These are phyloP conservation scores for Gambelia wislizenii DNA, from an alignment of 2,797 vertebrate genomes.

Conservation along the genomic window DNA sequence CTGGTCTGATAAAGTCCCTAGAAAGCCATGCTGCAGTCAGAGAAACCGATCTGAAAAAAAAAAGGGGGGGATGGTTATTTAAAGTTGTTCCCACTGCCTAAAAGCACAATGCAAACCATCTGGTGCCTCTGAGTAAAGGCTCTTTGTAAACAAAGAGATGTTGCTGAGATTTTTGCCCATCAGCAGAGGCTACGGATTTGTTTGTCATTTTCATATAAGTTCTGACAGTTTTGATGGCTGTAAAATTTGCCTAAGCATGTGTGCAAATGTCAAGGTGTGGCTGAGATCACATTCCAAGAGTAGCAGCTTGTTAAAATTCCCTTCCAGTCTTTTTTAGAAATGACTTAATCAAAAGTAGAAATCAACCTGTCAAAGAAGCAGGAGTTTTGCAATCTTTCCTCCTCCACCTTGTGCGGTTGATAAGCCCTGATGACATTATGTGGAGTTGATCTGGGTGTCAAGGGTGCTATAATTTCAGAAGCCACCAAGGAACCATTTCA, in stretches of 20 bases:
- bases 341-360: neutral
- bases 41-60: slow-evolving; percentile 44
- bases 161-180: slow-evolving; percentile 1
- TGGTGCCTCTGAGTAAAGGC: slow-evolving; percentile 11
- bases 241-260: neutral
- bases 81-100: slow-evolving; percentile 30
- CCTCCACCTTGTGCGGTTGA: neutral
- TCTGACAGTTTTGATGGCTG: slow-evolving; percentile 31
- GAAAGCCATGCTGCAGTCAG: neutral
- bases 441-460: neutral
- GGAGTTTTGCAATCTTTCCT: neutral
- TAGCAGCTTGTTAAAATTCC: neutral
- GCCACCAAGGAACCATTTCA: neutral
- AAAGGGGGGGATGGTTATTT: neutral
- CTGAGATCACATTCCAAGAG: slow-evolving; percentile 6
- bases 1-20: slow-evolving; percentile 8
- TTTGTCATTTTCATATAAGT: slow-evolving; percentile 55
- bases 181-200: slow-evolving; percentile 34
- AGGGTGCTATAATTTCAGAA: neutral
- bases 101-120: slow-evolving; percentile 27
- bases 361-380: neutral
- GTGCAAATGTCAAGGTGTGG: slow-evolving; percentile 17
- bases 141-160: slow-evolving; percentile 24
- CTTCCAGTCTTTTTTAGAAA: neutral
- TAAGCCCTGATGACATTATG: neutral